A percentile compares a stretch with the other conserved stretches of the same genome.
Evolutionary conservation across 2,113 vertebrate species (phyloP).

Genomic region (Pachyramphus minor): DNA sequence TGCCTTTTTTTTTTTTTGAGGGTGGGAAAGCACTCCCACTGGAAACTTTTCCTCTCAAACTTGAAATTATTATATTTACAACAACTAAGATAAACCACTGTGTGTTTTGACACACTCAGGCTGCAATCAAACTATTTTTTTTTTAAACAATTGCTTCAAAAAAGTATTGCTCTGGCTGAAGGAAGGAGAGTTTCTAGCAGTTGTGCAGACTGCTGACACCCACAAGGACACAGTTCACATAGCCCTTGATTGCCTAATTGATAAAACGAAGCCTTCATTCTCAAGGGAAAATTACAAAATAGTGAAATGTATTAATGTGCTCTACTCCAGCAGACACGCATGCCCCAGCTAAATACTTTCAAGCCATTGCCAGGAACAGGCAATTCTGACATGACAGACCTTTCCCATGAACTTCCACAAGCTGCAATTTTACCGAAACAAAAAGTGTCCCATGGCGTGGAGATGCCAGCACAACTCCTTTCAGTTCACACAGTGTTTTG

Average conservation of each 20-base stretch:
- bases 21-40: neutral
- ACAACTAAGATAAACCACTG: neutral
- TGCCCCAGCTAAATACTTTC: neutral
- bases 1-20: neutral
- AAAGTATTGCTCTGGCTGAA: neutral
- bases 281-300: neutral
- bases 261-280: neutral
- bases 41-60: neutral
- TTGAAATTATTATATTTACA: neutral
- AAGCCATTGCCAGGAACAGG: neutral
- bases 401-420: slow-evolving; percentile 5
- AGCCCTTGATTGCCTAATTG: neutral
- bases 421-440: neutral
- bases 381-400: neutral
- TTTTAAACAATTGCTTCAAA: neutral
- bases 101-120: neutral
- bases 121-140: neutral
- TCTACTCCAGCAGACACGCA: neutral
- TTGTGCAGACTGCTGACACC: neutral
- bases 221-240: neutral
- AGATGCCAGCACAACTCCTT: neutral
- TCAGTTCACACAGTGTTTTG: neutral
- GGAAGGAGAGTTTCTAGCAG: neutral
- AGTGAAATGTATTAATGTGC: neutral
- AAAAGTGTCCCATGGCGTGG: neutral